Base-by-base conservation (phyloP, 2,797 vertebrate genomes). In the Macropodus opercularis region DNA sequence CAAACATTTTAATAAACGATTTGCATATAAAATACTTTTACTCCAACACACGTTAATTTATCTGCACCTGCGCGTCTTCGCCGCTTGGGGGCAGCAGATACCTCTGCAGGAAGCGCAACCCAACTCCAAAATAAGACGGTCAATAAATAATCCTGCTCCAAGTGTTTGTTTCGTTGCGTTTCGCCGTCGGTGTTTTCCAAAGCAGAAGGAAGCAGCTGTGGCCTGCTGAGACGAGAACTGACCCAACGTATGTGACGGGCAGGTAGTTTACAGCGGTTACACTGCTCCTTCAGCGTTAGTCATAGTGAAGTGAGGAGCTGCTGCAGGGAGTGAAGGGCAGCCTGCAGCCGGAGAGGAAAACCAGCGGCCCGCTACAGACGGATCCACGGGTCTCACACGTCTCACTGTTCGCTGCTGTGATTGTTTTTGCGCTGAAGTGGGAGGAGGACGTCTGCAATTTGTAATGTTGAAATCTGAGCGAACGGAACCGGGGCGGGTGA, bases 381-480 rank as follows among this genome's bases (percentile, higher is more conserved):
- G 77, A 65, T 50, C 60, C 51, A 32, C 56, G n/a, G 46, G 59
- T 41, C 69, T 46, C 47, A 50, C 61, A 72, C 66, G 72, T 70
- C 40, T 72, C 66, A 57, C 62, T 41, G 58, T 60, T 70, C 56
- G 70, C 69, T 43, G 60, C 68, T 21, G 76, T 61, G 79, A 64
- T 77, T 56, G 72, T 77, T 79, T 32, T 66, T 63, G 72, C 68
- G 62, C 71, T 65, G 44, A 39, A 87, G 89, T 90, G 86, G 89
- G 89, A 87, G 89, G 89, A 87, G 90, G 87, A 89, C 84, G 84
- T 88, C 79, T 36, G 58, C 79, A 70, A 83, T 79, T 76, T 86
- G 86, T 85, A 87, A 91, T 90, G 88, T 63, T 92, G 92, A 92
- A 91, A 91, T 89, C 86, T 90, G 91, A 92, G 91, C 88, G 84